phyloP scores from a whole-genome alignment of 2,113 vertebrate genomes.

The Scytalopus superciliaris region DNA sequence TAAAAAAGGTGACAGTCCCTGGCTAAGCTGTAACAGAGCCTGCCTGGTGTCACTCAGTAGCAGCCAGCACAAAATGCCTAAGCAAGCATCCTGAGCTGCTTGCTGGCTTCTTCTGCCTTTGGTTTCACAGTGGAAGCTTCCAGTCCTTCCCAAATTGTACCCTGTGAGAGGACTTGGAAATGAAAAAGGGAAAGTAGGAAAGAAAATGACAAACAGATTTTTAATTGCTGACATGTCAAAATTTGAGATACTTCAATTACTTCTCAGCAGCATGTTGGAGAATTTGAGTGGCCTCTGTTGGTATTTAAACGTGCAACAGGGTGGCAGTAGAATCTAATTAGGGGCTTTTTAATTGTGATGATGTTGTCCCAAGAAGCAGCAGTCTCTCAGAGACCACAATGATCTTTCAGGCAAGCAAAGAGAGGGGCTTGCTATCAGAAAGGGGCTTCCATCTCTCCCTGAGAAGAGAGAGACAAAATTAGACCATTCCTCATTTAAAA shows the following conservation, averaged over 20 bases:
- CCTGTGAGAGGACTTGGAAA: rapidly evolving
- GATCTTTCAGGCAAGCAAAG: not conserved
- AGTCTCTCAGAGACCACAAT: not conserved
- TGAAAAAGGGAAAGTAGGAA: not conserved
- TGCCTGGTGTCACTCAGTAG: not conserved
- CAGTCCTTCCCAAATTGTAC: not conserved
- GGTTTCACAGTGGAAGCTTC: not conserved
- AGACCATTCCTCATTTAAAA: not conserved
- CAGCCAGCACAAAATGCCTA: not conserved
- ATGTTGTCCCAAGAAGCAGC: rapidly evolving
- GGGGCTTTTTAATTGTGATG: not conserved
- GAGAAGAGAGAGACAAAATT: not conserved
- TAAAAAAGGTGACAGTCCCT: not conserved
- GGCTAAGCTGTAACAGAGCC: not conserved
- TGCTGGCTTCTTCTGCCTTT: not conserved
- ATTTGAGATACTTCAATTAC: not conserved
- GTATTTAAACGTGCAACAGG: not conserved
- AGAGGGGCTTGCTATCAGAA: not conserved
- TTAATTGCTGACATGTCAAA: not conserved
- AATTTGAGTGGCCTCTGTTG: not conserved
- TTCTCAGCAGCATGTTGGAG: not conserved
- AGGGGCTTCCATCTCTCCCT: not conserved
- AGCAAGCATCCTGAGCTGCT: not conserved
- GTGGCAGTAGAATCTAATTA: not conserved
- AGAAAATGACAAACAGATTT: not conserved